A percentile compares a stretch with the other conserved stretches of the same genome.
These are phyloP conservation scores for Serrognathus titanus DNA, from an alignment of 2,888 invertebrate species.

Conservation along the genomic window DNA sequence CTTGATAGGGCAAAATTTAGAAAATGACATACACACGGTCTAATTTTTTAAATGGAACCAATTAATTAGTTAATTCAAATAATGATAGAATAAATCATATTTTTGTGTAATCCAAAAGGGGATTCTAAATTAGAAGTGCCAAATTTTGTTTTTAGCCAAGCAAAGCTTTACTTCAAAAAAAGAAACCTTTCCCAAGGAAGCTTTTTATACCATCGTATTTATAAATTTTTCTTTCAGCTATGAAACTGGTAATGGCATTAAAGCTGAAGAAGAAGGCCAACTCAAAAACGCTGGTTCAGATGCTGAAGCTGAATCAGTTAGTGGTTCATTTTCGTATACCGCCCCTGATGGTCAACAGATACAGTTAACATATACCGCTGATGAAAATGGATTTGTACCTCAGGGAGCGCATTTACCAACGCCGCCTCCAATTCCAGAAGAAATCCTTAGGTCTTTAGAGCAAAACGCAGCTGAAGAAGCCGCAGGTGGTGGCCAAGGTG, in stretches of 20 bases:
- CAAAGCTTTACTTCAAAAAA: no score
- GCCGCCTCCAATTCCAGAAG: conserved; percentile 64
- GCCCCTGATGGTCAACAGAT: conserved; percentile 63
- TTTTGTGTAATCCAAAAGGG: no score
- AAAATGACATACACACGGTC: no score
- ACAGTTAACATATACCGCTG: conserved; percentile 60
- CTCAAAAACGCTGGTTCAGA: conserved; percentile 59
- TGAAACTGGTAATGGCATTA: conserved; percentile 62
- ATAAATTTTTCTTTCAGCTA: conserved; percentile 47
- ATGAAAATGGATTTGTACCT: conserved; percentile 65
- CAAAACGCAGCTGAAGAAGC: conserved; percentile 51
- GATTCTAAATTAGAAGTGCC: no score
- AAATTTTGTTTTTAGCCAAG: no score
- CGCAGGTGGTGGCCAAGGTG: conserved; percentile 29
- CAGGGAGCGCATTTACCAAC: conserved; percentile 59
- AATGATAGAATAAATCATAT: no score
- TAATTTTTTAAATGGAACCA: no score
- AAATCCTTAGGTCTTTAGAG: conserved; percentile 58
- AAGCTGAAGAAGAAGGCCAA: conserved; percentile 60
- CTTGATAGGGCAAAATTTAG: no score
- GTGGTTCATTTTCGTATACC: conserved; percentile 62
- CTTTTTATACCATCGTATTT: background rate
- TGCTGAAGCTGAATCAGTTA: conserved; percentile 55
- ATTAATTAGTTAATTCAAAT: no score
- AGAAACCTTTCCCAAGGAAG: no score